These are phyloP conservation scores for Matsumurasca onukii DNA, from an alignment of 1,140 invertebrate species.

Conservation along the genomic window DNA sequence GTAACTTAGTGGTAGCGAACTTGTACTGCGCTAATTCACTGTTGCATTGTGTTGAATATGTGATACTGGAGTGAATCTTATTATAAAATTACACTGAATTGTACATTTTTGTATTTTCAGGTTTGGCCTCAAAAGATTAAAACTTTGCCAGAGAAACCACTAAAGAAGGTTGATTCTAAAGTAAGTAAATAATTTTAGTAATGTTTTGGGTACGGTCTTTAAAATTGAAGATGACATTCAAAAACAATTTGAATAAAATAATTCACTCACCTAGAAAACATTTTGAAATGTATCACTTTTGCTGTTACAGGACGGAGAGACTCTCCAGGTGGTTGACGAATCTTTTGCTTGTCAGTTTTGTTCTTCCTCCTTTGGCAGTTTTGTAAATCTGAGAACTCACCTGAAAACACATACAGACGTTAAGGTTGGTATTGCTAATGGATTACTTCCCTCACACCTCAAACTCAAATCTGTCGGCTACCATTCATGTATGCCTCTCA, in stretches of 20 bases:
- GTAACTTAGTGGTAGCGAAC: too few relatives aligned
- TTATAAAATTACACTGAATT: too few relatives aligned
- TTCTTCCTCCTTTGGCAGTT: conserved; percentile 50
- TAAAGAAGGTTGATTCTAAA: conserved; percentile 48
- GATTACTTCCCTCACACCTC: neutral
- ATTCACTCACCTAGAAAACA: too few relatives aligned
- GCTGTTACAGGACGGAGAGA: too few relatives aligned
- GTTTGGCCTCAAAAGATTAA: conserved; percentile 37
- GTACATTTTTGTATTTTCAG: conserved; percentile 29
- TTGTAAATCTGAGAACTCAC: conserved; percentile 56
- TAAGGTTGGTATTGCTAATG: conserved; percentile 48
- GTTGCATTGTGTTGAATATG: too few relatives aligned
- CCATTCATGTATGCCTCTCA: neutral
- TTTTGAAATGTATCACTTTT: neutral
- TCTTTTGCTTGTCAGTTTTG: conserved; percentile 60
- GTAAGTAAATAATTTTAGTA: neutral
- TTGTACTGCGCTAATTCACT: too few relatives aligned
- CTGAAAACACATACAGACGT: conserved; percentile 54
- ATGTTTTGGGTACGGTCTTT: neutral
- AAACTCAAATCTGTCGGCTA: neutral
- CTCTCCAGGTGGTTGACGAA: conserved; percentile 47
- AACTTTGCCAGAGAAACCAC: conserved; percentile 29
- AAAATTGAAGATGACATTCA: neutral
- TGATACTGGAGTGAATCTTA: too few relatives aligned
- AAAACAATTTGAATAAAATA: neutral